Percentiles rank a stretch among this genome's conserved stretches.
phyloP scores from a whole-genome alignment of 2,797 vertebrate species.

The Podargus strigoides region DNA sequence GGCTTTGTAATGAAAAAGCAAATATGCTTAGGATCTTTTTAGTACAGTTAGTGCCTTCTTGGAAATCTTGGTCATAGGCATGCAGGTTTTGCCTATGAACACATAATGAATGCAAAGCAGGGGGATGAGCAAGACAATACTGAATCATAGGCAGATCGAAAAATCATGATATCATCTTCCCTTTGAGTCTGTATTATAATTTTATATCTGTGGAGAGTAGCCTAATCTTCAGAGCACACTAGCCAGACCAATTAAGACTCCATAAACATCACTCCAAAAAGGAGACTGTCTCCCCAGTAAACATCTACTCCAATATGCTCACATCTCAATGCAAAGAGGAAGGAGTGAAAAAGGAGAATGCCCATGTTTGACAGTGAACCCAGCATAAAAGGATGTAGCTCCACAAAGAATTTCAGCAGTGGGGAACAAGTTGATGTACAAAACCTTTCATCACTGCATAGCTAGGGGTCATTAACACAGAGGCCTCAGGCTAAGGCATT shows the following conservation, averaged over 20 bases:
- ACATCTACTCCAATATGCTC: not conserved
- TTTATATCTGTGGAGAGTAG: not conserved
- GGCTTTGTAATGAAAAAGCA: not conserved
- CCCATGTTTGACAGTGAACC: not conserved
- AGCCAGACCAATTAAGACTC: not conserved
- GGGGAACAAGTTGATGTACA: not conserved
- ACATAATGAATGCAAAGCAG: not conserved
- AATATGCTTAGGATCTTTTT: not conserved
- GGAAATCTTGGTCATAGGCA: not conserved
- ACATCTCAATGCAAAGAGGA: not conserved
- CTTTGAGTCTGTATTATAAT: not conserved
- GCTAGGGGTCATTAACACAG: constrained; percentile 25
- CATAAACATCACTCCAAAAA: not conserved
- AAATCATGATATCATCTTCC: not conserved
- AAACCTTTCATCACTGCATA: constrained; percentile 8
- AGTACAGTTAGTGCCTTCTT: not conserved
- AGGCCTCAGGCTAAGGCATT: not conserved
- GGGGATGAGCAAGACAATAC: not conserved
- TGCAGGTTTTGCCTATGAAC: not conserved
- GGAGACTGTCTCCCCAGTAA: not conserved
- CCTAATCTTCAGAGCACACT: not conserved
- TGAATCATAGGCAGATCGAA: not conserved
- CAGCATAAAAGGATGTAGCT: not conserved
- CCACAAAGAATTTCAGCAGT: constrained; percentile 10
- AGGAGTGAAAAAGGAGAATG: not conserved